Percentiles rank a stretch among this genome's conserved stretches.
phyloP scores from a whole-genome alignment of 1,140 invertebrate species.

The Megalopta genalis region DNA sequence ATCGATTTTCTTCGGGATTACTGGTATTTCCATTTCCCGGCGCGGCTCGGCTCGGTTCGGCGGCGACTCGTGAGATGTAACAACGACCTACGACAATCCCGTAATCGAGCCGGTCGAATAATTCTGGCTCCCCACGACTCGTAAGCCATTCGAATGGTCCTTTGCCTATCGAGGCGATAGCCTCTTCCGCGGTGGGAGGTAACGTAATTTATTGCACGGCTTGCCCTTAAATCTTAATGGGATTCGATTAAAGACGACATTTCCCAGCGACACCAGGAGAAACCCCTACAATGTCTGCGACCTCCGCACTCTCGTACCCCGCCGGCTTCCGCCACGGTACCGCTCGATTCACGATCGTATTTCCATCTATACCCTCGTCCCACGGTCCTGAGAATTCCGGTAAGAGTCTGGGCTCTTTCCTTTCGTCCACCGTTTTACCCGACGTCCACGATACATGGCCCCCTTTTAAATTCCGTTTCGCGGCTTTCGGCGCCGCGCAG shows the following conservation, averaged over 20 bases:
- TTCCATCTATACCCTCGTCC: slow-evolving; percentile 52
- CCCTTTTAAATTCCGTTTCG: slow-evolving; percentile 52
- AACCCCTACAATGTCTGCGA: slow-evolving; percentile 56
- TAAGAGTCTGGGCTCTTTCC: slow-evolving; percentile 38
- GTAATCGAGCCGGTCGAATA: slow-evolving; percentile 65
- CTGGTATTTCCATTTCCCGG: slow-evolving; percentile 49
- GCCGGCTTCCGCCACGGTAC: slow-evolving; percentile 20
- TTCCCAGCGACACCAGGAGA: slow-evolving; percentile 61
- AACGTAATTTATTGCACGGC: slow-evolving; percentile 71
- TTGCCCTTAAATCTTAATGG: slow-evolving; percentile 74
- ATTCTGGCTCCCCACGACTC: slow-evolving; percentile 65
- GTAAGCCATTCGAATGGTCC: slow-evolving; percentile 69
- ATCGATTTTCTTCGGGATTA: slow-evolving; percentile 4
- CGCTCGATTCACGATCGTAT: slow-evolving; percentile 55
- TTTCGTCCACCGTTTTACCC: slow-evolving; percentile 36
- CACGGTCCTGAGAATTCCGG: slow-evolving; percentile 39
- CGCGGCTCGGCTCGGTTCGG: too few relatives aligned
- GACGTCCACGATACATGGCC: slow-evolving; percentile 38
- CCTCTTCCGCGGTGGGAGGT: slow-evolving; percentile 61
- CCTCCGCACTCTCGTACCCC: slow-evolving; percentile 33
- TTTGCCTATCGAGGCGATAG: slow-evolving; percentile 72
- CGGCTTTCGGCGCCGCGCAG: not conserved
- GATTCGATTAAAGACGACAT: slow-evolving; percentile 73
- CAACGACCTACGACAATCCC: slow-evolving; percentile 55
- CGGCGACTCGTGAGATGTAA: slow-evolving; percentile 45